Base-by-base conservation (phyloP, 1,140 invertebrate species). In the Heliconius hermathena region DNA sequence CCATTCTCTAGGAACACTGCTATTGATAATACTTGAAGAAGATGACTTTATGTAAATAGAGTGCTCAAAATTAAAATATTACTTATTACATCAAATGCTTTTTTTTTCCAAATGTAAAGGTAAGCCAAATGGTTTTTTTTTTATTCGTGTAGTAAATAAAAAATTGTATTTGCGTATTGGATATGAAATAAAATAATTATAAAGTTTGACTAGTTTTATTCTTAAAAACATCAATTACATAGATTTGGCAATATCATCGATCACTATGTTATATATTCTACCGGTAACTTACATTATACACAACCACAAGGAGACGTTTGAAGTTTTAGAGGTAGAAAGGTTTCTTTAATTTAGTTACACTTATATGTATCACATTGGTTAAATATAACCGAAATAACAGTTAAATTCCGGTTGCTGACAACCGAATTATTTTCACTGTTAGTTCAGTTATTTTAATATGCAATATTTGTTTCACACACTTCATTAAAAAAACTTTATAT, bases 161-260 rank as follows among this genome's bases (percentile, higher is more conserved):
- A 36, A 36, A 36, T 6, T 36, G 5, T 33, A 33, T 29, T 29
- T 6, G 6, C 6, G 33, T 36, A 36, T 36, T 6, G 33, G 33
- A 8, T 36, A 6, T 6, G 33, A 36, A 36, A 36, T 36, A 36
- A 36, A 36, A 36, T 36, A 36, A 36, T 73, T 22, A 26, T 20
- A 83, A 82, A 83, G 74, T 89, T 88, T 91, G 89, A 92, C 89
- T 91, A 92, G 89, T 90, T 92, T 91, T 91, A 84, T 87, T 85
- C 66, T 85, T 90, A 88, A 83, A 90, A 92, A 92, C 89, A 91
- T 89, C 88, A 84, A 90, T 87, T 89, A 91, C 85, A 85, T 84
- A 84, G 83, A 88, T 92, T 92, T 91, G 90, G 89, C 89, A 88
- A 88, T 82, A 85, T 82, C 78, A 36, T 82, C 71, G 77, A 83